phyloP scores from a whole-genome alignment of 2,797 vertebrate species.

The Lagodon rhomboides region DNA sequence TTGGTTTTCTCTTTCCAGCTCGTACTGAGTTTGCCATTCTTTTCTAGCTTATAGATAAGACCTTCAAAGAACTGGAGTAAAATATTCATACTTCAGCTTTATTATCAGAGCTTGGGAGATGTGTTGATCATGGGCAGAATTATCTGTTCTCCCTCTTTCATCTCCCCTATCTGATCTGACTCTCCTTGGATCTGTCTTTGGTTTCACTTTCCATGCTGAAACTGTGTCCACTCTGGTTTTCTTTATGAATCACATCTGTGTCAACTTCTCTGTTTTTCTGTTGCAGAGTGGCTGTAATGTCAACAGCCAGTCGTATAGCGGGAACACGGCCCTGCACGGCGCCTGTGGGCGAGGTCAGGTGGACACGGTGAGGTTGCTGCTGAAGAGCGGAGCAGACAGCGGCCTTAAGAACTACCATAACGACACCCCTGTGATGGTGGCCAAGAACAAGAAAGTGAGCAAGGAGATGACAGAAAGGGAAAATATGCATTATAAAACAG shows the following conservation, averaged over 20 bases:
- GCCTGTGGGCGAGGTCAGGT: conserved; percentile 92
- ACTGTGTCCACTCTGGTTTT: conserved; percentile 13
- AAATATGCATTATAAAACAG: conserved; percentile 2
- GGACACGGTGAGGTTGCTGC: conserved; percentile 87
- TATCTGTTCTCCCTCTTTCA: conserved; percentile 5
- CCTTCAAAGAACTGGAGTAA: conserved; percentile 21
- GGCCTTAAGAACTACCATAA: conserved; percentile 95
- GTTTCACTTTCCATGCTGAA: conserved; percentile 30
- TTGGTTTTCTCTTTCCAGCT: conserved; percentile 40
- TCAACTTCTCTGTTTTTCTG: conserved; percentile 27
- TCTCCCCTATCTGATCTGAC: conserved; percentile 9
- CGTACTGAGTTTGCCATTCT: conserved; percentile 28
- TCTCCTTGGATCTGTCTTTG: not conserved
- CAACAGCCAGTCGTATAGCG: conserved; percentile 92
- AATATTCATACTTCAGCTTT: conserved; percentile 8
- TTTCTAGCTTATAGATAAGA: conserved; percentile 27
- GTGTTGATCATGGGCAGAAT: not conserved
- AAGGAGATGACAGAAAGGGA: not conserved
- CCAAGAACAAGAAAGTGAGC: conserved; percentile 91
- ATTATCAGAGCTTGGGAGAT: conserved; percentile 22
- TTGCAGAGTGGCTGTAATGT: conserved; percentile 89
- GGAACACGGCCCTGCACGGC: conserved; percentile 92
- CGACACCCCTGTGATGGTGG: conserved; percentile 93
- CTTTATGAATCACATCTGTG: conserved; percentile 45
- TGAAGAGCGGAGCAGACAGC: conserved; percentile 91